Conservation (phyloP, 2,113 vertebrate genomes). For the Mesembrinibis cayennensis region DNA sequence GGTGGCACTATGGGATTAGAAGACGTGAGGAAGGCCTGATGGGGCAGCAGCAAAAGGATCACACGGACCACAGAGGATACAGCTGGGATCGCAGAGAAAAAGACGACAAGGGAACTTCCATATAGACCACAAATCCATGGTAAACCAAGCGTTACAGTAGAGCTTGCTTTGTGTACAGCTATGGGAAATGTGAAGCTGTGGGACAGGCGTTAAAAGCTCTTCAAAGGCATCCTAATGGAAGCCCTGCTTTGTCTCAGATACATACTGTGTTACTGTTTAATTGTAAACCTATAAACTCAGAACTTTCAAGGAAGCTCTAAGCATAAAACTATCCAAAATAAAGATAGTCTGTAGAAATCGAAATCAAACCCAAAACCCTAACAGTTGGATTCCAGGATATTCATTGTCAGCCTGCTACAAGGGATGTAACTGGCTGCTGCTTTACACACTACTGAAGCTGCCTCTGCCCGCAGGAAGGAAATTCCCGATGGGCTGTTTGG, state of each 20-base stretch:
- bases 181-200: neutral
- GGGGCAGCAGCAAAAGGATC: neutral
- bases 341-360: neutral
- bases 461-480: neutral
- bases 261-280: neutral
- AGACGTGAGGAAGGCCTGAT: neutral
- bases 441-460: neutral
- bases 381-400: neutral
- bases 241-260: neutral
- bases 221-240: neutral
- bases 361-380: neutral
- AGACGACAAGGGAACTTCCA: neutral
- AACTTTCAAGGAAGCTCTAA: neutral
- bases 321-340: neutral
- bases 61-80: neutral
- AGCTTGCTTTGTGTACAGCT: neutral
- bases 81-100: neutral
- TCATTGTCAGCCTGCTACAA: neutral
- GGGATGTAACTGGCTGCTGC: neutral
- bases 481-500: neutral
- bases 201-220: accelerated
- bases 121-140: neutral
- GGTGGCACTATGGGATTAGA: neutral
- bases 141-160: neutral
- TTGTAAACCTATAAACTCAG: neutral